Evolutionary conservation across 2,113 vertebrate genomes (phyloP).

Genomic region (Rissa tridactyla): DNA sequence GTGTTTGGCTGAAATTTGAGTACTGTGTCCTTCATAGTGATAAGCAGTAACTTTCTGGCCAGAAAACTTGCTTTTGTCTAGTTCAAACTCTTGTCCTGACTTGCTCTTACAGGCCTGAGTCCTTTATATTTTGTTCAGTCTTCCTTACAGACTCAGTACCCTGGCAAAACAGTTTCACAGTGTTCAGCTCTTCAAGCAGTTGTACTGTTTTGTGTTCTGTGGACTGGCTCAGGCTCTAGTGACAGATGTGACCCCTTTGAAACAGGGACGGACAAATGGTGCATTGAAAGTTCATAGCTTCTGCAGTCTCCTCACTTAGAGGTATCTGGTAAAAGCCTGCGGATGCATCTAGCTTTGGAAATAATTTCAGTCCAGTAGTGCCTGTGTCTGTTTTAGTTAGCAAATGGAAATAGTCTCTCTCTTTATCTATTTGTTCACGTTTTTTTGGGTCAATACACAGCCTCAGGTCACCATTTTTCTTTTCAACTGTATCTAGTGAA

Average conservation of each 20-base stretch:
- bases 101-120: conserved; percentile 42
- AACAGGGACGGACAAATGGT: conserved; percentile 4
- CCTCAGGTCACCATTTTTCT: conserved; percentile 52
- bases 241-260: conserved; percentile 60
- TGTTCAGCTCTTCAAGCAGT: conserved; percentile 67
- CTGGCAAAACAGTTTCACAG: conserved; percentile 67
- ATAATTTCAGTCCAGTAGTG: conserved; percentile 10
- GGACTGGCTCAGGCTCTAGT: conserved; percentile 58
- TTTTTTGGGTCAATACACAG: conserved; percentile 64
- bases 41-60: neutral
- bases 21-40: neutral
- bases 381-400: conserved; percentile 33
- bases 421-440: conserved; percentile 29
- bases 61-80: conserved; percentile 32
- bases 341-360: conserved; percentile 6
- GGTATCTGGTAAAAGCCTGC: conserved; percentile 30
- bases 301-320: conserved; percentile 12
- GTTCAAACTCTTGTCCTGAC: conserved; percentile 39
- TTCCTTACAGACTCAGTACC: conserved; percentile 53
- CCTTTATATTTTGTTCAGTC: conserved; percentile 53
- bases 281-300: conserved; percentile 51
- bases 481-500: conserved; percentile 32
- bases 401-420: conserved; percentile 18
- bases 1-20: neutral
- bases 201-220: conserved; percentile 66